Base-by-base conservation (phyloP, 2,888 invertebrate genomes). In the Caenorhabditis sinica region DNA sequence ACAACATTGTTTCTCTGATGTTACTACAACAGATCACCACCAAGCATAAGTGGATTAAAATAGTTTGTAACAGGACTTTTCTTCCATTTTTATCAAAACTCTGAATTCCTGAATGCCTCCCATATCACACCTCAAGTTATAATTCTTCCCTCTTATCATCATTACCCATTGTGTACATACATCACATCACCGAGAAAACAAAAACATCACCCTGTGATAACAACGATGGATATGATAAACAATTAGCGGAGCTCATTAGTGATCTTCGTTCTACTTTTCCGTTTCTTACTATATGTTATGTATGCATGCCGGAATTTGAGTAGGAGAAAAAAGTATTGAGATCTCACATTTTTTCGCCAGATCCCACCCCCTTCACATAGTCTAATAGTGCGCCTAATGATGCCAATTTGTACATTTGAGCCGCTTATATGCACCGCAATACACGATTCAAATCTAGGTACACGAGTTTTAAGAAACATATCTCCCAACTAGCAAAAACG, bases 361-460 rank as follows among this genome's bases (percentile, higher is more conserved):
- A 23, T 6, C 65, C n/a, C 51, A 9, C 40, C 13, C 40, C 40
- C 20, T 49, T 9, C 56, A 36, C 9, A 33, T 68, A 51, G 23
- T 40, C 43, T 36, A 40, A 69, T 69, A 36, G 40, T 40, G 30
- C 56, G 6, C 9, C n/a, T 69, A 69, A 69, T 56, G 69, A 69
- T 51, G 69, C 40, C 51, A 69, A 51, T 69, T 56, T 69, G 40
- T 69, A 43, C 45, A 65, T n/a, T 65, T 28, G 45, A 65, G 65
- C 49, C 28, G 65, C 15, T 63, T 15, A 11, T 23, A 51, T 20
- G 61, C 33, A 30, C 40, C 40, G n/a, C n/a, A n/a, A n/a, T n/a
- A n/a, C 40, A 13, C 6, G 40, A 20, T 36, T 30, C 2, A 9
- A 23, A 25, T 15, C 51, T 13, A 51, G 51, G 51, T 51, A 51